Evolutionary conservation across 1,140 invertebrate genomes (phyloP).

Genomic region (Zophobas morio): DNA sequence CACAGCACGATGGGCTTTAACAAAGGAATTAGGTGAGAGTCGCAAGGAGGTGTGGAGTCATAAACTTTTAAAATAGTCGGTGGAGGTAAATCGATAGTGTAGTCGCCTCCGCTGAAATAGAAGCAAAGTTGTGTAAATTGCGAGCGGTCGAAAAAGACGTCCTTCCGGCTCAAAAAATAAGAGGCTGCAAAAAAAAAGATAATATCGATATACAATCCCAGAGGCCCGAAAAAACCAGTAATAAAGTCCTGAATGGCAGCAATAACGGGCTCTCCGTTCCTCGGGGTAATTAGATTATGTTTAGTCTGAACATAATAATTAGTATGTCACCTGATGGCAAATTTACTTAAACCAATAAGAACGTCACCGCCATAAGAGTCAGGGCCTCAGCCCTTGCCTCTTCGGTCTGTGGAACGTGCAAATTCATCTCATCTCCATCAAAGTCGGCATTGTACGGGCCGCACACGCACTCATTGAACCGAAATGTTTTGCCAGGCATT

Average conservation of each 20-base stretch:
- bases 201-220: no score
- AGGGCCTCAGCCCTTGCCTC: slow-evolving; percentile 97
- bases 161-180: slow-evolving; percentile 95
- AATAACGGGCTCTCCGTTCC: slow-evolving; percentile 97
- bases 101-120: slow-evolving; percentile 83
- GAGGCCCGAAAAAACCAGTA: no score
- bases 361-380: slow-evolving; percentile 89
- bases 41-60: background rate
- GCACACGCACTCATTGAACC: slow-evolving; percentile 99
- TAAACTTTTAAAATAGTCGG: slow-evolving; percentile 91
- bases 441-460: slow-evolving; percentile 99
- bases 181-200: no score
- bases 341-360: background rate
- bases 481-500: no score
- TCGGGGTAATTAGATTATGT: slow-evolving; percentile 96
- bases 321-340: background rate
- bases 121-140: slow-evolving; percentile 82
- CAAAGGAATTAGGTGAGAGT: slow-evolving; percentile 49
- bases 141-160: slow-evolving; percentile 91
- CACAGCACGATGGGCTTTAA: slow-evolving; percentile 85
- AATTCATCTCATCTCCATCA: slow-evolving; percentile 99
- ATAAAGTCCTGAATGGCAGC: slow-evolving; percentile 99
- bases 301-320: slow-evolving; percentile 87
- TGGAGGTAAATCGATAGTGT: slow-evolving; percentile 86
- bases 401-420: slow-evolving; percentile 98